Percentiles rank a stretch among this genome's conserved stretches.
Evolutionary conservation across 2,888 invertebrate genomes (phyloP).

Genomic region (Drosophila affinis): DNA sequence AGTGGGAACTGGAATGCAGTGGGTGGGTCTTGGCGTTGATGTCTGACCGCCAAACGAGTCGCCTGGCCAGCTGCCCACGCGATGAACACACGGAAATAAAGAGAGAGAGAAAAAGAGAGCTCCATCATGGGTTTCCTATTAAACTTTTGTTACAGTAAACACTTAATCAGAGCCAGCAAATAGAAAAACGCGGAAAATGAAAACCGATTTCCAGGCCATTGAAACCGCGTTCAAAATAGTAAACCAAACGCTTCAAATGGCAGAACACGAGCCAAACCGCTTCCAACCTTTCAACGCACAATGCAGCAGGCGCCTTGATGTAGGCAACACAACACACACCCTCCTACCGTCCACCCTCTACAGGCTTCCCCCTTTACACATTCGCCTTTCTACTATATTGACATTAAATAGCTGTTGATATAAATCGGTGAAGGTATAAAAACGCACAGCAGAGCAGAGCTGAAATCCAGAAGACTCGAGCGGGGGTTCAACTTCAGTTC

Average conservation of each 20-base stretch:
- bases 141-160: constrained; percentile 53
- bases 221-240: constrained; percentile 36
- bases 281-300: constrained; percentile 43
- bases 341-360: neutral
- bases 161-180: constrained; percentile 55
- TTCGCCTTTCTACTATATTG: constrained; percentile 35
- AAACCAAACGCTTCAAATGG: constrained; percentile 42
- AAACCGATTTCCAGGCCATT: constrained; percentile 19
- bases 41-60: constrained; percentile 39
- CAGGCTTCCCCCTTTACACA: constrained; percentile 2
- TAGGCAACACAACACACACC: constrained; percentile 49
- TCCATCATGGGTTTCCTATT: constrained; percentile 51
- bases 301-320: constrained; percentile 48
- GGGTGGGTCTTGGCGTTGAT: constrained; percentile 6
- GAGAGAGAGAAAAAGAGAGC: neutral
- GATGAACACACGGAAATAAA: constrained; percentile 51
- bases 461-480: constrained; percentile 18
- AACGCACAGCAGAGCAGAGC: constrained; percentile 17
- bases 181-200: constrained; percentile 5
- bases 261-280: constrained; percentile 27
- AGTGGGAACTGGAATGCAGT: constrained; percentile 7
- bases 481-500: constrained; percentile 8
- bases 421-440: constrained; percentile 62
- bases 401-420: constrained; percentile 74
- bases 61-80: constrained; percentile 61